Percentiles rank a stretch among this genome's conserved stretches.
Conservation (phyloP, 1,140 invertebrate species). For the Condylostylus longicornis region DNA sequence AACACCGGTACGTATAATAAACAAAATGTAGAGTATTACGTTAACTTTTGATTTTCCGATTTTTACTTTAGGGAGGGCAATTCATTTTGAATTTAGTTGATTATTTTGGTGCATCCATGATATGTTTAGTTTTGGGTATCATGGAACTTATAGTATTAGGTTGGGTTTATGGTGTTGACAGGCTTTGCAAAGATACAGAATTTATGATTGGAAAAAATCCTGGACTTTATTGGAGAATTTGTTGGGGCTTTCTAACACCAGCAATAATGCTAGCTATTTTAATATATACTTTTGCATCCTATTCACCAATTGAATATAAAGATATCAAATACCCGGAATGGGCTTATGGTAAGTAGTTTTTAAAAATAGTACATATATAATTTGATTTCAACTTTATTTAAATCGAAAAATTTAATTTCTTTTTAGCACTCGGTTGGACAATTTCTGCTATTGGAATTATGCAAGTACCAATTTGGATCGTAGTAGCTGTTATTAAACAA, state of each 20-base stretch:
- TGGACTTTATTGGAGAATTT: conserved; percentile 61
- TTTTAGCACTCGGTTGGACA: conserved; percentile 38
- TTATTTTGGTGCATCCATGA: conserved; percentile 57
- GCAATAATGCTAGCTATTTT: conserved; percentile 49
- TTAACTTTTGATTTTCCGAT: not conserved
- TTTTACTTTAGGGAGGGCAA: conserved; percentile 53
- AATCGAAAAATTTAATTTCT: not conserved
- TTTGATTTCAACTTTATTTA: not conserved
- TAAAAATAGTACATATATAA: not conserved
- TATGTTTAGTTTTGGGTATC: conserved; percentile 50
- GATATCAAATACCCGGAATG: conserved; percentile 32
- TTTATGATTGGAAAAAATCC: conserved; percentile 58
- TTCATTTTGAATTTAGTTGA: conserved; percentile 65
- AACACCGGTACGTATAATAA: conserved; percentile 45
- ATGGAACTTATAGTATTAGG: conserved; percentile 45
- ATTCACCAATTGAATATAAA: conserved; percentile 38
- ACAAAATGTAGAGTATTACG: not conserved
- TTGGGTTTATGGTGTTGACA: conserved; percentile 57
- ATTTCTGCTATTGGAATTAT: conserved; percentile 38
- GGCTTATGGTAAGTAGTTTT: conserved; percentile 32
- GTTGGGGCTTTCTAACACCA: conserved; percentile 66
- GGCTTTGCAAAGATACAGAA: conserved; percentile 44
- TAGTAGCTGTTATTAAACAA: conserved; percentile 34
- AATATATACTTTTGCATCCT: conserved; percentile 43
- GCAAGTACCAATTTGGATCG: conserved; percentile 41